Evolutionary conservation across 2,113 vertebrate species (phyloP).

Genomic region (Desmodus rotundus): DNA sequence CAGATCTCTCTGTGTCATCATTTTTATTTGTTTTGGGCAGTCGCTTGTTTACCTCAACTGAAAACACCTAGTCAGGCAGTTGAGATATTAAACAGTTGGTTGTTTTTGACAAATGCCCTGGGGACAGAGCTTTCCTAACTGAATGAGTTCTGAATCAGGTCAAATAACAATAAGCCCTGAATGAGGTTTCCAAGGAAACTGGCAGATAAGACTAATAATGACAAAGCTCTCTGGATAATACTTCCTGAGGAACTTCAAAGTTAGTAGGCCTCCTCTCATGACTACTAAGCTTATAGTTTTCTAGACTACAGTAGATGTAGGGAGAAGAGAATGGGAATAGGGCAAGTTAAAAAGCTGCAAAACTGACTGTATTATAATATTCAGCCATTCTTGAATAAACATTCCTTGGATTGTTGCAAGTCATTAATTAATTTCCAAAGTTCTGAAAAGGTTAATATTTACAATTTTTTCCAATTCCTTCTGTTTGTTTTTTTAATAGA

Average conservation of each 20-base stretch:
- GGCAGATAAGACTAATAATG: background rate
- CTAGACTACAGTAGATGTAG: background rate
- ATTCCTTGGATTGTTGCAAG: background rate
- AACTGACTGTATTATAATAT: background rate
- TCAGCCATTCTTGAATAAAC: background rate
- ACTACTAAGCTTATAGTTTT: background rate
- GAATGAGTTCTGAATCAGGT: background rate
- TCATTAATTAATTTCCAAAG: background rate
- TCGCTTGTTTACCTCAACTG: background rate
- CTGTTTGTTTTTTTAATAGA: background rate
- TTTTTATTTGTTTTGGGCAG: background rate
- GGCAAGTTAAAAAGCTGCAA: background rate
- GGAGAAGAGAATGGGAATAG: background rate
- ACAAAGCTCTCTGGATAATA: background rate
- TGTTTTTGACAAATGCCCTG: background rate
- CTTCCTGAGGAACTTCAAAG: background rate
- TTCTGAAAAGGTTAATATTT: background rate
- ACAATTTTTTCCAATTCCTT: background rate
- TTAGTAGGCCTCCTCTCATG: background rate
- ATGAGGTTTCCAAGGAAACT: background rate
- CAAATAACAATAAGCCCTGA: background rate
- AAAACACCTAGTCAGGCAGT: background rate
- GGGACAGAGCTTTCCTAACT: background rate
- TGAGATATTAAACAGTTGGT: background rate
- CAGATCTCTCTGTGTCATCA: too few species aligned